phyloP scores from a whole-genome alignment of 2,888 invertebrate species.

The Rapana venosa region DNA sequence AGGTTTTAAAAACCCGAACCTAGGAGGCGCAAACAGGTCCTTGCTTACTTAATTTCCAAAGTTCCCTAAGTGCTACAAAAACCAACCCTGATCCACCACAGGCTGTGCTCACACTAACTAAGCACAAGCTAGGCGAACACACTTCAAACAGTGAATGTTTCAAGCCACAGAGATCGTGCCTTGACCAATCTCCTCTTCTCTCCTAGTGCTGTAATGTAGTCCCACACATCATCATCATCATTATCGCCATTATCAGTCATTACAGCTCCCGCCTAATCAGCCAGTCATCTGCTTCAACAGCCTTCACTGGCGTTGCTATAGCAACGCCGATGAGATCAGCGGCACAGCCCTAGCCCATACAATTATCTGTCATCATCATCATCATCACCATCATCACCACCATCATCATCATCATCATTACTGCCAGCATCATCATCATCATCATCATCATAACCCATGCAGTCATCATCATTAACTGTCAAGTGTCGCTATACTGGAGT shows the following conservation, averaged over 20 bases:
- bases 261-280: constrained; percentile 12
- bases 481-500: background rate
- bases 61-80: too few relatives aligned
- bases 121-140: too few relatives aligned
- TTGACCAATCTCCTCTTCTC: background rate
- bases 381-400: background rate
- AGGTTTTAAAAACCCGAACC: too few relatives aligned
- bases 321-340: constrained; percentile 23
- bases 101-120: too few relatives aligned
- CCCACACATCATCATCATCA: constrained; percentile 29
- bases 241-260: constrained; percentile 28
- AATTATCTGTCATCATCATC: constrained; percentile 24
- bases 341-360: background rate
- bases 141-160: too few relatives aligned
- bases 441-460: background rate
- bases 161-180: too few relatives aligned
- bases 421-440: background rate
- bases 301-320: background rate
- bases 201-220: background rate
- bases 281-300: background rate
- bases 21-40: too few relatives aligned
- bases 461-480: background rate
- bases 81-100: too few relatives aligned
- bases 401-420: constrained; percentile 19
- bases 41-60: too few relatives aligned